Percentiles rank a stretch among this genome's conserved stretches.
Evolutionary conservation across 2,113 vertebrate genomes (phyloP).

Genomic region (Oxyruncus cristatus): DNA sequence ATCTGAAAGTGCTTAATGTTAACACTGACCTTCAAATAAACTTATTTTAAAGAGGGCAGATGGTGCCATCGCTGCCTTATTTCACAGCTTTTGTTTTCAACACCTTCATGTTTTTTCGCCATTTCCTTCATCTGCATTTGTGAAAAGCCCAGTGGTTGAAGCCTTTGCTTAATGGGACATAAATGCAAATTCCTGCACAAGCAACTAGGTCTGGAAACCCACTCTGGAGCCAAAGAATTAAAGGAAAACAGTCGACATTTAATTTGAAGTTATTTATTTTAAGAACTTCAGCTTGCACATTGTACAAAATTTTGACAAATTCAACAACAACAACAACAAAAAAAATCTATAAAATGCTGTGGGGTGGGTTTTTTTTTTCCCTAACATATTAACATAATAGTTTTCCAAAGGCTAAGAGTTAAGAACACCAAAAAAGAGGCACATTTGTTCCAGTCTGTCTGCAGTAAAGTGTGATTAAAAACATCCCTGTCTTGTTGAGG

Average conservation of each 20-base stretch:
- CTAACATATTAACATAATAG: constrained; percentile 67
- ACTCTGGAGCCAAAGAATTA: background rate
- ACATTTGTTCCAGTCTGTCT: constrained; percentile 68
- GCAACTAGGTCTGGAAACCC: background rate
- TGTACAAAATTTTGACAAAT: constrained; percentile 65
- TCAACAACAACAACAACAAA: constrained; percentile 20
- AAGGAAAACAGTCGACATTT: background rate
- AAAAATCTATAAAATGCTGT: constrained; percentile 22
- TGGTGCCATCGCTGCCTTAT: background rate
- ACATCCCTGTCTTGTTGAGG: constrained; percentile 65
- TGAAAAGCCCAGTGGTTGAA: background rate
- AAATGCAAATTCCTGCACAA: background rate
- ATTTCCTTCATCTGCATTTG: background rate
- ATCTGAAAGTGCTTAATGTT: background rate
- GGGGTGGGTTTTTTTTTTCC: background rate
- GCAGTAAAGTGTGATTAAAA: constrained; percentile 58
- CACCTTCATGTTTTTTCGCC: background rate
- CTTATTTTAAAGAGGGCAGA: background rate
- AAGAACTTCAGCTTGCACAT: constrained; percentile 71
- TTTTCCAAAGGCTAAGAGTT: constrained; percentile 17
- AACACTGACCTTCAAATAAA: background rate
- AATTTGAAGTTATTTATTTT: constrained; percentile 75
- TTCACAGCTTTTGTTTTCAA: background rate
- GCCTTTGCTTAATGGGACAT: background rate
- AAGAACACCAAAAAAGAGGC: constrained; percentile 10